Percentiles rank a stretch among this genome's conserved stretches.
Evolutionary conservation across 2,797 vertebrate species (phyloP).

Genomic region (Cynodonichthys magdalenae): DNA sequence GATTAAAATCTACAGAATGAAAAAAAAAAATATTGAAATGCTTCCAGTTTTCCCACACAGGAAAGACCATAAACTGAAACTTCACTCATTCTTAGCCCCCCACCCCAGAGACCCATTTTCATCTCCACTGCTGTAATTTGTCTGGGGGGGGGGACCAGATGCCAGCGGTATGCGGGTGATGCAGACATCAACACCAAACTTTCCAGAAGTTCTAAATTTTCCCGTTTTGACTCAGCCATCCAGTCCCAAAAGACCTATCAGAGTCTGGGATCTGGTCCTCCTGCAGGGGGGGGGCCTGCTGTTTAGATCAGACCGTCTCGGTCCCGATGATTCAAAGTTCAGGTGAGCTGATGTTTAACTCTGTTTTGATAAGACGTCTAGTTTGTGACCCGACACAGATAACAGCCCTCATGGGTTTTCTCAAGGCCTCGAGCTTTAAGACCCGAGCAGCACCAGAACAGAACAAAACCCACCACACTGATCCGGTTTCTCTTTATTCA

Average conservation of each 20-base stretch:
- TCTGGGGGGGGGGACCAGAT: slow-evolving; percentile 35
- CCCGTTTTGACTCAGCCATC: slow-evolving; percentile 57
- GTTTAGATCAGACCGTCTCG: slow-evolving; percentile 25
- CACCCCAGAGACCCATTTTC: slow-evolving; percentile 46
- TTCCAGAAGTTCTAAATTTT: slow-evolving; percentile 61
- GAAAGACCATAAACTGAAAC: slow-evolving; percentile 52
- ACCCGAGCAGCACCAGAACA: slow-evolving; percentile 11
- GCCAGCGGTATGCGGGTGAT: slow-evolving; percentile 57
- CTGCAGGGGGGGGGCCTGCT: slow-evolving; percentile 21
- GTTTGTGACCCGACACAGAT: slow-evolving; percentile 45
- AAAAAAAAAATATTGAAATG: background rate
- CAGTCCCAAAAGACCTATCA: slow-evolving; percentile 60
- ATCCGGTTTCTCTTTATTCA: no score
- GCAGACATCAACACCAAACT: slow-evolving; percentile 57
- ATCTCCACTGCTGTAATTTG: slow-evolving; percentile 41
- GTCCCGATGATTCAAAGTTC: slow-evolving; percentile 12
- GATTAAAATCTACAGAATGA: background rate
- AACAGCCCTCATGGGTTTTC: slow-evolving; percentile 34
- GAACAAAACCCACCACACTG: no score
- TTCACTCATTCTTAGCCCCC: slow-evolving; percentile 56
- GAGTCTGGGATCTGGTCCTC: slow-evolving; percentile 59
- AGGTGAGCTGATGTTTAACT: slow-evolving; percentile 26
- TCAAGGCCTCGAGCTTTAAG: slow-evolving; percentile 19
- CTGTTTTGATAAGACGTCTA: slow-evolving; percentile 21
- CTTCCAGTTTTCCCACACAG: slow-evolving; percentile 18